Conservation (phyloP, 2,113 vertebrate species). For the Pangasianodon hypophthalmus region DNA sequence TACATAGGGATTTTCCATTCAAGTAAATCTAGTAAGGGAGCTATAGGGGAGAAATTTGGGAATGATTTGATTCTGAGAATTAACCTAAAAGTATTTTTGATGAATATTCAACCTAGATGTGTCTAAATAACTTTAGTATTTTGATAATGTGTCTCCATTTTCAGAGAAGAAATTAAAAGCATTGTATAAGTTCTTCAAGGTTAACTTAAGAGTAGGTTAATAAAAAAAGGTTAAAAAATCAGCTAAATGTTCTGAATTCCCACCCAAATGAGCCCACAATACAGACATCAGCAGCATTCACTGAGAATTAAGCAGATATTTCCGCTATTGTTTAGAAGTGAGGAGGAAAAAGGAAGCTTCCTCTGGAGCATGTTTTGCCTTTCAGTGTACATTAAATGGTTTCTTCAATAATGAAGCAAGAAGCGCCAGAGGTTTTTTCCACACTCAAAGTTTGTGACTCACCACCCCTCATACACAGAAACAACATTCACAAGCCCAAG, state of each 20-base stretch:
- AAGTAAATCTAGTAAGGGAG: background rate
- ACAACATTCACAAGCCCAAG: background rate
- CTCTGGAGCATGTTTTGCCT: background rate
- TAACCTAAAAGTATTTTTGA: background rate
- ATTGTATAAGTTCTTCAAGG: background rate
- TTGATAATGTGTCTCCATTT: background rate
- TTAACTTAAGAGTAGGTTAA: background rate
- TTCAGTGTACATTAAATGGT: background rate
- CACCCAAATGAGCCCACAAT: background rate
- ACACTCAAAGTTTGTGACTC: background rate
- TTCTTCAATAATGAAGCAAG: slow-evolving; percentile 3
- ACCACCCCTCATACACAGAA: background rate
- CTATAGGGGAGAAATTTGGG: background rate
- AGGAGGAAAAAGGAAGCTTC: background rate
- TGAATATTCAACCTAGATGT: background rate
- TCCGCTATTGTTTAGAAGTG: background rate
- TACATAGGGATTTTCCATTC: background rate
- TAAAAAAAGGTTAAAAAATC: background rate
- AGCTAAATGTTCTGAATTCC: background rate
- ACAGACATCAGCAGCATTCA: background rate
- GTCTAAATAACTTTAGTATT: background rate
- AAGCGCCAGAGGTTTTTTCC: background rate
- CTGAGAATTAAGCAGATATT: slow-evolving; percentile 6
- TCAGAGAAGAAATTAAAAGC: background rate
- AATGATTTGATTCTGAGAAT: background rate